phyloP scores from a whole-genome alignment of 2,113 vertebrate genomes.

The Pollachius pollachius region DNA sequence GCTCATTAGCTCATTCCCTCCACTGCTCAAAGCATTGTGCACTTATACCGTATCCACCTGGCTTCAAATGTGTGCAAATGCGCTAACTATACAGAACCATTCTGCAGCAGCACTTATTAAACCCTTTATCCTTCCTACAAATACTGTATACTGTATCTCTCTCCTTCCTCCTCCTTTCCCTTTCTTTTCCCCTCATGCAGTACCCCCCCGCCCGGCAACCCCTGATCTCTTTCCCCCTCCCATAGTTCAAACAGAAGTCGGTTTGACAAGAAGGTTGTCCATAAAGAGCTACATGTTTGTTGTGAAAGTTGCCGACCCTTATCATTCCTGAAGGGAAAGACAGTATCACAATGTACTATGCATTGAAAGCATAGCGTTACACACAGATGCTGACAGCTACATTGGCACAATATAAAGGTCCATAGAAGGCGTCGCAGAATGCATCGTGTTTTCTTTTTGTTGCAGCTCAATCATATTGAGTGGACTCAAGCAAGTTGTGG shows the following conservation, averaged over 20 bases:
- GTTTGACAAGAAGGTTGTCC: not conserved
- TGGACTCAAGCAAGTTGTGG: no score
- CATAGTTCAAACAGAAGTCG: not conserved
- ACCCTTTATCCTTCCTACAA: constrained; percentile 15
- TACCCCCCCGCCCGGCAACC: not conserved
- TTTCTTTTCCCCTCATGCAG: not conserved
- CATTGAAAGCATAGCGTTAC: no score
- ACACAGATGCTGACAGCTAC: not conserved
- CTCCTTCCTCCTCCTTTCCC: not conserved
- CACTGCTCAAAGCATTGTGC: no score
- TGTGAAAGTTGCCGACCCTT: no score
- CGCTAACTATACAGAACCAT: constrained; percentile 34
- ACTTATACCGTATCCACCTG: no score
- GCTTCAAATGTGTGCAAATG: not conserved
- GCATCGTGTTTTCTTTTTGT: no score
- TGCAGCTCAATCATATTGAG: no score
- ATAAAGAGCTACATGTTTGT: not conserved
- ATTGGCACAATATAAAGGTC: no score
- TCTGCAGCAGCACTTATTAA: constrained; percentile 13
- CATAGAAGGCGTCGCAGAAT: no score
- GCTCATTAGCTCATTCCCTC: no score
- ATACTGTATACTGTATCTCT: not conserved
- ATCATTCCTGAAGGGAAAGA: no score
- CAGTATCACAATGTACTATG: no score
- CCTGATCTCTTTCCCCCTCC: not conserved